These are phyloP conservation scores for Protodeltote pygarga DNA, from an alignment of 2,888 invertebrate genomes.

Conservation along the genomic window DNA sequence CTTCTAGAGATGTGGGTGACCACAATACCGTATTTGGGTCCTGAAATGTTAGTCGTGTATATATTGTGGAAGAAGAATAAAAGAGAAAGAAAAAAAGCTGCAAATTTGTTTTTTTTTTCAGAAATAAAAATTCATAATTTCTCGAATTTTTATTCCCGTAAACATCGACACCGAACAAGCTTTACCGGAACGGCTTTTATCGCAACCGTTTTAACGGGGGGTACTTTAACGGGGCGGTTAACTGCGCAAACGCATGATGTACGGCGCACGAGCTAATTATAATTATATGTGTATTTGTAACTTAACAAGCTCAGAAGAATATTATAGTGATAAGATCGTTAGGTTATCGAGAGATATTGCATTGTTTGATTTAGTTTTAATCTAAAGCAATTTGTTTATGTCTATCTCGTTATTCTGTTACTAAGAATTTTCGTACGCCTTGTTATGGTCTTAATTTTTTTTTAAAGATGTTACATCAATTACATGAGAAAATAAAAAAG, in stretches of 20 bases:
- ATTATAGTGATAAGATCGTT: slow-evolving; percentile 16
- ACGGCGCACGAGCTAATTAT: slow-evolving; percentile 37
- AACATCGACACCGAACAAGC: slow-evolving; percentile 11
- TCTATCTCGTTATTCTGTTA: too few relatives aligned
- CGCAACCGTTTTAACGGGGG: slow-evolving; percentile 49
- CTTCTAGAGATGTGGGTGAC: too few relatives aligned
- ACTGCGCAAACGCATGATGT: slow-evolving; percentile 35
- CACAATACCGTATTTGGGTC: too few relatives aligned
- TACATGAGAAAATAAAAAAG: too few relatives aligned
- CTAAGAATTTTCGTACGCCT: too few relatives aligned
- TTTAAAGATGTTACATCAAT: too few relatives aligned
- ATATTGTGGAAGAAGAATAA: too few relatives aligned
- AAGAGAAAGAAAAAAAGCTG: not conserved
- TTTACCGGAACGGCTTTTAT: slow-evolving; percentile 38
- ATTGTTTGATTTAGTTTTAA: not conserved
- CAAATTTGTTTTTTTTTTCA: slow-evolving; percentile 3
- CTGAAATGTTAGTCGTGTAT: too few relatives aligned
- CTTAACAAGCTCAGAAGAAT: slow-evolving; percentile 27
- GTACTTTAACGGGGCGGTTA: slow-evolving; percentile 46
- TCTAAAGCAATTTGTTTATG: too few relatives aligned
- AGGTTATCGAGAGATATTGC: too few relatives aligned
- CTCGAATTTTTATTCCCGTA: slow-evolving; percentile 35
- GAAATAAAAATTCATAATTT: slow-evolving; percentile 12
- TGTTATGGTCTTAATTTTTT: too few relatives aligned
- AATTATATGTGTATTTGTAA: slow-evolving; percentile 40